Evolutionary conservation across 64 coral and sea anemone species (phyloP).

Genomic region (Orbicella faveolata): DNA sequence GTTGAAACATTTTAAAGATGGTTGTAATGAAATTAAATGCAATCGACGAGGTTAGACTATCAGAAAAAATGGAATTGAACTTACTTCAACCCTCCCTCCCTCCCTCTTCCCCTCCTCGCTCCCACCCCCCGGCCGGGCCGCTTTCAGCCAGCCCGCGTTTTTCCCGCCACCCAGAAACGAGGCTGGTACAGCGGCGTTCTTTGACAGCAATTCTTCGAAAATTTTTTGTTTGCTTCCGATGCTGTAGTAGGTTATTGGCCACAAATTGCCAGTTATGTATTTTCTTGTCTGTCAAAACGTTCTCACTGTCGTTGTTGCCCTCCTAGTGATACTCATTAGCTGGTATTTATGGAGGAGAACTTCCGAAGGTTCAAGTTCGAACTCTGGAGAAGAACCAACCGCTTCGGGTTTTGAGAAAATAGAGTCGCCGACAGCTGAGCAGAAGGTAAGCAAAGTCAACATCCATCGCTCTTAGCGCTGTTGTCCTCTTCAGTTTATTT

Average conservation of each 20-base stretch:
- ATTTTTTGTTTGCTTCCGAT: not conserved
- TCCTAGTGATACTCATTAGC: slow-evolving; percentile 16
- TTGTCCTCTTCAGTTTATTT: not conserved
- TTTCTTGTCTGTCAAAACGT: not conserved
- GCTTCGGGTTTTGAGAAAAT: not conserved
- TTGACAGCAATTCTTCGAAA: not conserved
- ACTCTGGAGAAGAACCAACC: not conserved
- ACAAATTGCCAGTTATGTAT: slow-evolving; percentile 4
- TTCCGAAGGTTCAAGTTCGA: not conserved
- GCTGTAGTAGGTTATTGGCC: not conserved
- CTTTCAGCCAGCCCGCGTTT: not conserved
- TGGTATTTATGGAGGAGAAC: slow-evolving; percentile 31
- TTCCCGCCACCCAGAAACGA: slow-evolving; percentile 37
- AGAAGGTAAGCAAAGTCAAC: not conserved
- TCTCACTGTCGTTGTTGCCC: slow-evolving; percentile 28
- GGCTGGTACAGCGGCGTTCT: slow-evolving; percentile 21
- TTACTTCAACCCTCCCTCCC: not conserved
- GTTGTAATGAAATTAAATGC: too few relatives aligned
- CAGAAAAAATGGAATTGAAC: not conserved
- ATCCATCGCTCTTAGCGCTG: not conserved
- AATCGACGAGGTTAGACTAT: too few relatives aligned
- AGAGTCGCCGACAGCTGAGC: not conserved
- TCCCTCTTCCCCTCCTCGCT: not conserved
- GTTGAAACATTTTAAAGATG: too few relatives aligned
- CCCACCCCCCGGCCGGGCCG: not conserved